These are phyloP conservation scores for Lagenorhynchus albirostris DNA, from an alignment of 2,113 vertebrate species.

Conservation along the genomic window DNA sequence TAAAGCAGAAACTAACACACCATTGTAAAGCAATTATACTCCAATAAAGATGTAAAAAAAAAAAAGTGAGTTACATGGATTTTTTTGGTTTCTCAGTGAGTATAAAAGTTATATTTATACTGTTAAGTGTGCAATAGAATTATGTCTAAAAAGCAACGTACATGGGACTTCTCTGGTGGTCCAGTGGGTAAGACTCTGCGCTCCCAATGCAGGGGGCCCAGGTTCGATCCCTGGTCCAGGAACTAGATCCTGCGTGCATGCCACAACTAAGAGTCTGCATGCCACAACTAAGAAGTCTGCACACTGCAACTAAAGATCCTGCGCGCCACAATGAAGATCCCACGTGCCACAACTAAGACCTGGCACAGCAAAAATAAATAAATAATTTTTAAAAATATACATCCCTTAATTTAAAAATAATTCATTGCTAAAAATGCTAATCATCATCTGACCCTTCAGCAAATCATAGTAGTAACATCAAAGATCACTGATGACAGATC, in stretches of 20 bases:
- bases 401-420: neutral
- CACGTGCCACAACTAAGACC: too few relatives aligned
- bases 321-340: too few relatives aligned
- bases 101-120: neutral
- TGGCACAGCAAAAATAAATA: too few relatives aligned
- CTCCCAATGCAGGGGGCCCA: too few relatives aligned
- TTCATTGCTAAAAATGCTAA: neutral
- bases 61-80: neutral
- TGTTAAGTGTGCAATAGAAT: neutral
- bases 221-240: too few relatives aligned
- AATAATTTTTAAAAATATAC: neutral
- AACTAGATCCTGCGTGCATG: rapidly evolving
- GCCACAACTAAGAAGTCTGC: too few relatives aligned
- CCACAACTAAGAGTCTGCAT: too few relatives aligned
- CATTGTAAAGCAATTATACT: too few relatives aligned
- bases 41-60: neutral
- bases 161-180: neutral
- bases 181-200: too few relatives aligned
- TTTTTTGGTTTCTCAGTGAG: neutral
- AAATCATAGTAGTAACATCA: neutral
- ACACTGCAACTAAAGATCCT: too few relatives aligned
- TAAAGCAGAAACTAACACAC: too few relatives aligned
- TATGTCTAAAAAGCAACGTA: neutral
- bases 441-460: neutral
- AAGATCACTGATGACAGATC: neutral